phyloP scores from a whole-genome alignment of 2,888 invertebrate genomes.

The Pachydiplax longipennis region DNA sequence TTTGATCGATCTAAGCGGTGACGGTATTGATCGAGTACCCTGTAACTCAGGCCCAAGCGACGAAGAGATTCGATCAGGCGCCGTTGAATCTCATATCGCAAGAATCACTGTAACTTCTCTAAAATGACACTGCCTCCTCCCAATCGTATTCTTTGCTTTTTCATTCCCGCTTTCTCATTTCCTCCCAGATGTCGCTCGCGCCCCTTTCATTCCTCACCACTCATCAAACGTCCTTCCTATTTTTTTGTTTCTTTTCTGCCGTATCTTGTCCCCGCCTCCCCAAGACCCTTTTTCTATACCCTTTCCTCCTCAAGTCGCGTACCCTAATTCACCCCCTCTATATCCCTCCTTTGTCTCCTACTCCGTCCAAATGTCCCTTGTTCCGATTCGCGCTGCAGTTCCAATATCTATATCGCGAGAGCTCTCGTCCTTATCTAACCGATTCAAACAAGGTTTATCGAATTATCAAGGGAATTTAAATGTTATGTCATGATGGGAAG shows the following conservation, averaged over 20 bases:
- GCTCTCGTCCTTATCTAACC: too few relatives aligned
- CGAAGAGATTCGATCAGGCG: background rate
- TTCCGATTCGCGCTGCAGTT: too few relatives aligned
- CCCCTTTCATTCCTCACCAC: constrained; percentile 18
- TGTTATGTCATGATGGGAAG: too few relatives aligned
- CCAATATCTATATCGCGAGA: too few relatives aligned
- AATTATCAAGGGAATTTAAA: too few relatives aligned
- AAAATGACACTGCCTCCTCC: background rate
- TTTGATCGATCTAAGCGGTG: background rate
- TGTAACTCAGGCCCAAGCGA: background rate
- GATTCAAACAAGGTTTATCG: too few relatives aligned
- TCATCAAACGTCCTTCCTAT: constrained; percentile 54
- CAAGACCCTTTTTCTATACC: background rate
- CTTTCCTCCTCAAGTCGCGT: background rate
- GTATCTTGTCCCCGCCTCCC: background rate
- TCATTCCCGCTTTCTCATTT: background rate
- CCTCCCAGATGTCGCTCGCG: background rate
- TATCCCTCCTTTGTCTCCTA: background rate
- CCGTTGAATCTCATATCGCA: background rate
- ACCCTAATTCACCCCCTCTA: background rate
- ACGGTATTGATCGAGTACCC: background rate
- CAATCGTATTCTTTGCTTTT: background rate
- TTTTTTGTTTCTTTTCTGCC: constrained; percentile 48
- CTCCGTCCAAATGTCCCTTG: constrained; percentile 3
- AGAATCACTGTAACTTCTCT: background rate